These are phyloP conservation scores for Plectropomus leopardus DNA, from an alignment of 2,113 vertebrate genomes.

Conservation along the genomic window DNA sequence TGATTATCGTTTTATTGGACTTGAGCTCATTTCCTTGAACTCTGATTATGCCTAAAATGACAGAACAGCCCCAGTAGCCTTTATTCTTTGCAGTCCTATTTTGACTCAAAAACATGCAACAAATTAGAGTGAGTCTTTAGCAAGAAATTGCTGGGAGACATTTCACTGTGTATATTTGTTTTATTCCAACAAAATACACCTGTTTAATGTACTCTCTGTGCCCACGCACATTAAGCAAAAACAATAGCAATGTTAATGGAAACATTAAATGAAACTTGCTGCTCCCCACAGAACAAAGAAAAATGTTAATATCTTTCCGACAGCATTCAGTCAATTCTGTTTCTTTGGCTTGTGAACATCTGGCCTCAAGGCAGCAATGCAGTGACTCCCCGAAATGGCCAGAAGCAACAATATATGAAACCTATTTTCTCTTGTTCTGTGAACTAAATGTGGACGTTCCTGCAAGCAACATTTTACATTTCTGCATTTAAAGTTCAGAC, in stretches of 20 bases:
- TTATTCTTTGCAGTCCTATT: neutral
- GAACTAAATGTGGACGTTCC: slow-evolving; percentile 4
- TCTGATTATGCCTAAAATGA: neutral
- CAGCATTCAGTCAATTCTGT: slow-evolving; percentile 51
- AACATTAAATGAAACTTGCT: slow-evolving; percentile 58
- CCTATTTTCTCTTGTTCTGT: neutral
- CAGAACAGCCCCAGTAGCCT: neutral
- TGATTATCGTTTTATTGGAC: neutral
- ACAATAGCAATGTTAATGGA: slow-evolving; percentile 65
- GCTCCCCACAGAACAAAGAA: slow-evolving; percentile 57
- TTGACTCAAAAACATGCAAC: neutral
- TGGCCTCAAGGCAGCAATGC: slow-evolving; percentile 33
- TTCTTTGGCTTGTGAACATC: slow-evolving; percentile 51
- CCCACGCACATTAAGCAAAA: slow-evolving; percentile 41
- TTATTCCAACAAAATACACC: neutral
- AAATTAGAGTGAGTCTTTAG: slow-evolving; percentile 10
- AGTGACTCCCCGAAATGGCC: slow-evolving; percentile 10
- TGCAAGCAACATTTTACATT: slow-evolving; percentile 10
- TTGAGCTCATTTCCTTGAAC: neutral
- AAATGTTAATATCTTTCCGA: slow-evolving; percentile 44
- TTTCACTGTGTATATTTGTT: slow-evolving; percentile 49
- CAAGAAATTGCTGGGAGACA: slow-evolving; percentile 40
- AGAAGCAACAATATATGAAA: slow-evolving; percentile 27
- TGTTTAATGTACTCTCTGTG: slow-evolving; percentile 33
- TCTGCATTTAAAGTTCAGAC: neutral